phyloP scores from a whole-genome alignment of 2,888 invertebrate species.

The Drosophila subquinaria region DNA sequence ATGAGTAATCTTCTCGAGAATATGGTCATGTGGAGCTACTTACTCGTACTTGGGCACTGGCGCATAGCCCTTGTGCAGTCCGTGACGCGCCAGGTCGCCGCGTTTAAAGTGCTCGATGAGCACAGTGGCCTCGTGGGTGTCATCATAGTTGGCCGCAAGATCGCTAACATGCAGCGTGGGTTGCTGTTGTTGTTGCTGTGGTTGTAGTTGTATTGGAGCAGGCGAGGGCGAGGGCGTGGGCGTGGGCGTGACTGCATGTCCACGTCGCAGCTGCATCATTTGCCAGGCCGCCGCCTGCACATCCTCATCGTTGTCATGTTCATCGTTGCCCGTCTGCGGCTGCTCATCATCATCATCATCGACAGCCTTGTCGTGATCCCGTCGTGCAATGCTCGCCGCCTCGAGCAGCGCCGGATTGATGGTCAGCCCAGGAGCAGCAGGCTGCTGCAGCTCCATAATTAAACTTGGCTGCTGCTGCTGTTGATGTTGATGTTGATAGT shows the following conservation, averaged over 20 bases:
- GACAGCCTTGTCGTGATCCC: constrained; percentile 52
- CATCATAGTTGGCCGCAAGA: constrained; percentile 74
- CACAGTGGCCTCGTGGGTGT: constrained; percentile 75
- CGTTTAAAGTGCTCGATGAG: constrained; percentile 82
- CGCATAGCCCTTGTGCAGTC: constrained; percentile 82
- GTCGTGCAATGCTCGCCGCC: constrained; percentile 84
- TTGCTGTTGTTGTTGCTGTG: not conserved
- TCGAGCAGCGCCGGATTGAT: constrained; percentile 85
- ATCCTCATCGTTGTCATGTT: constrained; percentile 66
- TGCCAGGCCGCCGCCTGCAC: constrained; percentile 74
- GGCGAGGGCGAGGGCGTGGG: not conserved
- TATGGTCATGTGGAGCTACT: constrained; percentile 45
- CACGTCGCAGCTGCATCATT: constrained; percentile 77
- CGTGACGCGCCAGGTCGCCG: constrained; percentile 78
- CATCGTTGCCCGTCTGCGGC: not conserved
- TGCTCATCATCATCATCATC: constrained; percentile 6
- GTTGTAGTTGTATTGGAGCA: constrained; percentile 1
- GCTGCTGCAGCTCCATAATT: constrained; percentile 45
- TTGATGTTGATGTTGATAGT: constrained; percentile 57
- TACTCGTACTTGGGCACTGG: constrained; percentile 85
- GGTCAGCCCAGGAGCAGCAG: constrained; percentile 68
- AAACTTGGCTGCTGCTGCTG: constrained; percentile 30
- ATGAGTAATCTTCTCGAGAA: not conserved
- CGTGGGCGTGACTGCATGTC: constrained; percentile 44
- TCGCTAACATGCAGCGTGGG: constrained; percentile 70